Base-by-base conservation (phyloP, 2,888 invertebrate genomes). In the Campaea margaritaria region DNA sequence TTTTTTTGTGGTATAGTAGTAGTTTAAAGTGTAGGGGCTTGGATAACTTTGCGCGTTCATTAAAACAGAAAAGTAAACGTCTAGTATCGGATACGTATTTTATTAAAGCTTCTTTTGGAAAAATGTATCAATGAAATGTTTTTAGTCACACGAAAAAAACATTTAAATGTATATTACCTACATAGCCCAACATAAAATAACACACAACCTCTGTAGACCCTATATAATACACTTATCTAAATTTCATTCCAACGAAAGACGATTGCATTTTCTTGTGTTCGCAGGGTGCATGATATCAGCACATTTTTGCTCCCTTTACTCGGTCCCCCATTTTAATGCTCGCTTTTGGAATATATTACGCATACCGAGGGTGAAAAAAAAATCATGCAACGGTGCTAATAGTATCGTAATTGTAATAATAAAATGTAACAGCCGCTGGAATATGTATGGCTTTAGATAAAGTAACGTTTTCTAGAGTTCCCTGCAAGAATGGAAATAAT, bases 341-440 rank as follows among this genome's bases (percentile, higher is more conserved):
- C 57, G 67, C 72, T 72, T 65, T 73, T 72, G 69, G 78, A 81
- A 82, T 81, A 81, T 75, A 79, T 79, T 80, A 72, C 74, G 64
- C 70, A 73, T 70, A 71, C 69, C 65, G 77, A 78, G 86, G 87
- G 81, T 78, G 41, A 31, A 42, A 81, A 82, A 81, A 87, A 66
- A 65, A 82, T 79, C 82, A 81, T 81, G 83, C 81, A 79, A 79
- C 78, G 73, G 79, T 81, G 79, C 76, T 86, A 87, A 86, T 82
- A 78, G 82, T 73, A 73, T 73, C 77, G 78, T 85, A 86, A 87
- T 85, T 86, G 81, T 81, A 76, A 76, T 79, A 73, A 81, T 60
- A 55, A 60, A 60, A 51, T 55, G 51, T 55, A 51, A 28, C 48
- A 44, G 41, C 42, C 21, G 41, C 31, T 21, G 27, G 50, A 14